phyloP scores from a whole-genome alignment of 2,888 invertebrate genomes.

The Troglohyphantes excavatus region DNA sequence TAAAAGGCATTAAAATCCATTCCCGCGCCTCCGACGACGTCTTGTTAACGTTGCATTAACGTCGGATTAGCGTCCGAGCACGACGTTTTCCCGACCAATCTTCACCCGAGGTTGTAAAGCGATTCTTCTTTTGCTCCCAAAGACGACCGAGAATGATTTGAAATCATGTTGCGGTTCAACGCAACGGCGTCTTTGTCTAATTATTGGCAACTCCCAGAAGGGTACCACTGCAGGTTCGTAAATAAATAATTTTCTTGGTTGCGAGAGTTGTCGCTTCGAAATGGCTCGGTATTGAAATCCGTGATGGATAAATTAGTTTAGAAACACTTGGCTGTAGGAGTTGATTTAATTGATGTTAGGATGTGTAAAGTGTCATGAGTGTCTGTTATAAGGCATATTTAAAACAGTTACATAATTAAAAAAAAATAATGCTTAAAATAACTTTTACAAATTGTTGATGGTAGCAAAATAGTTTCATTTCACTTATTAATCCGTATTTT shows the following conservation, averaged over 20 bases:
- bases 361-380: background rate
- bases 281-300: background rate
- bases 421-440: no score
- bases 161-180: background rate
- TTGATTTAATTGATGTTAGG: background rate
- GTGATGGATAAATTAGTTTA: background rate
- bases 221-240: background rate
- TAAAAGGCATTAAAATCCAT: constrained; percentile 1
- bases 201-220: background rate
- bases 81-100: background rate
- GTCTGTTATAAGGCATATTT: no score
- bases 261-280: background rate
- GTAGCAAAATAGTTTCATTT: no score
- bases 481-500: no score
- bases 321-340: background rate
- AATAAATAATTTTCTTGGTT: background rate
- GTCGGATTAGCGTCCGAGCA: background rate
- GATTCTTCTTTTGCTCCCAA: background rate
- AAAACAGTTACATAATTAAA: no score
- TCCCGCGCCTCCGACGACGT: background rate
- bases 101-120: background rate
- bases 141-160: background rate
- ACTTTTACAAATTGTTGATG: no score
- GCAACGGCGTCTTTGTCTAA: background rate
- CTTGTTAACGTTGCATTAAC: constrained; percentile 3